Base-by-base conservation (phyloP, 2,888 invertebrate species). In the Stenolophus ochropezus region DNA sequence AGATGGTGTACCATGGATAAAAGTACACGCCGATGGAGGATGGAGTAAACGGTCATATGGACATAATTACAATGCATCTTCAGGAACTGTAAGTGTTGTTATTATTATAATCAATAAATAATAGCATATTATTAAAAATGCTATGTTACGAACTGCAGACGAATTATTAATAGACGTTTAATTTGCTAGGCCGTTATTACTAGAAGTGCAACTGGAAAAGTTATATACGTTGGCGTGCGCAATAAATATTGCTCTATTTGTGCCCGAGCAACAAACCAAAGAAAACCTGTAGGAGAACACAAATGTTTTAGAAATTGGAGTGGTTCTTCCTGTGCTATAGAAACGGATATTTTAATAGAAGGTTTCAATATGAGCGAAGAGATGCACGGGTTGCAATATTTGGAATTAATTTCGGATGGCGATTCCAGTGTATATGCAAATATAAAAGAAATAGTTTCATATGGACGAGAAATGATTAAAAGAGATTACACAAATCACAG, bases 401-500 rank as follows among this genome's bases (percentile, higher is more conserved):
- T 61, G 0, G 82, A 83, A 79, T 82, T 87, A 47, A 84, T 88
- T n/a, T 87, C 86, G n/a, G 87, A 87, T 84, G 87, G 87, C 5
- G 88, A 88, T 81, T 85, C 86, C n/a, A 86, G 85, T 11, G 87
- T 87, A 0, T 86, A 85, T 56, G 82, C 83, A 56, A 84, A 83
- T n/a, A n/a, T n/a, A n/a, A n/a, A n/a, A n/a, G n/a, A n/a, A n/a
- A n/a, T n/a, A n/a, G 82, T 84, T 18, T 84, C 85, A 1, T 87
- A 87, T 82, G 83, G 83, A 0, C 82, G 53, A 53, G 53, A 53
- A 18, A 18, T 53, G 18, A 53, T 85, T 74, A 88, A 87, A 85
- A 82, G 86, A 1, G 87, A 87, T 82, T 88, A 87, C 81, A 82
- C 58, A 4, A 87, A 86, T 77, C 87, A 88, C 81, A 65, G 87